These are phyloP conservation scores for Syngnathus scovelli DNA, from an alignment of 2,113 vertebrate species.

Conservation along the genomic window DNA sequence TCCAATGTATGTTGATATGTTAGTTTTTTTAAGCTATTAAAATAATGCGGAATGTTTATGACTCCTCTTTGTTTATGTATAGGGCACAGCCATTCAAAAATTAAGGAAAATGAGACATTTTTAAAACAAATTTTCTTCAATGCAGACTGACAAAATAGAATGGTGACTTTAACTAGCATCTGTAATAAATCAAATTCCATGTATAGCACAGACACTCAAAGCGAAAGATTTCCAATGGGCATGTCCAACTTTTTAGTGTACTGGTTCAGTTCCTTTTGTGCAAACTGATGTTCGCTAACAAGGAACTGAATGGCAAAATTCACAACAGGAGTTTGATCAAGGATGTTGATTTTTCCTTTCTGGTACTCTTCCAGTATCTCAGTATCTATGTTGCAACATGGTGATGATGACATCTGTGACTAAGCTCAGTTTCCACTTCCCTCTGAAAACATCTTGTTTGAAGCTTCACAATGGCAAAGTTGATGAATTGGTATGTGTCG, in stretches of 20 bases:
- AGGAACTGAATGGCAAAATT: background rate
- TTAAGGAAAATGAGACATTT: background rate
- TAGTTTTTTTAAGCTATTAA: slow-evolving; percentile 54
- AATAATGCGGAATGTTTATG: slow-evolving; percentile 31
- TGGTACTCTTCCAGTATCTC: background rate
- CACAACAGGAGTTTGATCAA: too few relatives aligned
- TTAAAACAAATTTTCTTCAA: background rate
- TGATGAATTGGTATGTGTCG: background rate
- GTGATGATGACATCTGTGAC: background rate
- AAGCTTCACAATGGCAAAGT: background rate
- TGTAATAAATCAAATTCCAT: too few relatives aligned
- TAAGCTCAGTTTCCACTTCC: background rate
- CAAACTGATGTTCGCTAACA: background rate
- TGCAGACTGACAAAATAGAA: background rate
- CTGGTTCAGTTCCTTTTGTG: background rate
- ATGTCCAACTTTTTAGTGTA: background rate
- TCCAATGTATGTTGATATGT: slow-evolving; percentile 41
- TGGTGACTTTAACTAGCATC: too few relatives aligned
- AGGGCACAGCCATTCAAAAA: background rate
- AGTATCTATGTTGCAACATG: background rate
- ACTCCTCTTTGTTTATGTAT: background rate
- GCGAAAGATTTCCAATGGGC: background rate
- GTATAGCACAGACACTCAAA: too few relatives aligned
- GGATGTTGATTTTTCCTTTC: background rate
- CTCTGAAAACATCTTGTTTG: background rate